phyloP scores from a whole-genome alignment of 2,113 vertebrate species.

The Clarias gariepinus region DNA sequence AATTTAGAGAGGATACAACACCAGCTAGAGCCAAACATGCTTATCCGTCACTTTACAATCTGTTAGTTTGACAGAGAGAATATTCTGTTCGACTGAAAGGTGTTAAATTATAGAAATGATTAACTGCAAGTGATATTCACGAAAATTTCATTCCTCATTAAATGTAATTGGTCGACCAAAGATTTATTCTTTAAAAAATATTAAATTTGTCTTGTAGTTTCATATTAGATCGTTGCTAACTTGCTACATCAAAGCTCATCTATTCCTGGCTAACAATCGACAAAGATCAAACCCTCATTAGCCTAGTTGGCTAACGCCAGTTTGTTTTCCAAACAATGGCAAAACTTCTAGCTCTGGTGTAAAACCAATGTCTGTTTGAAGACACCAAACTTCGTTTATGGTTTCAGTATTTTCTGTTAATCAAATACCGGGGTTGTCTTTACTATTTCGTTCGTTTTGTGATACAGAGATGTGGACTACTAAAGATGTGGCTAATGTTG shows the following conservation, averaged over 20 bases:
- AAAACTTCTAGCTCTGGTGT: constrained; percentile 31
- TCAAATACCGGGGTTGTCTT: constrained; percentile 25
- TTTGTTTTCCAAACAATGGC: constrained; percentile 34
- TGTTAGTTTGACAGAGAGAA: not conserved
- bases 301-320: constrained; percentile 57
- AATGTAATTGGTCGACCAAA: too few relatives aligned
- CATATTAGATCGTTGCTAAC: not conserved
- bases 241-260: not conserved
- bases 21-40: not conserved
- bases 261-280: constrained; percentile 39
- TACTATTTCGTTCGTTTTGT: constrained; percentile 25
- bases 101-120: not conserved
- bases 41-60: not conserved
- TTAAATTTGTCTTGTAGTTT: not conserved
- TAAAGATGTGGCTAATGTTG: constrained; percentile 20
- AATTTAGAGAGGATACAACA: not conserved
- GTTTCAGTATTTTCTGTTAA: not conserved
- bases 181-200: not conserved
- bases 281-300: constrained; percentile 54
- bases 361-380: not conserved
- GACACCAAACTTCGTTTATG: not conserved
- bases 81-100: not conserved
- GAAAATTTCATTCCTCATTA: not conserved
- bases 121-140: not conserved
- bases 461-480: constrained; percentile 11